Conservation (phyloP, 2,888 invertebrate genomes). For the Drosophila anomalata region DNA sequence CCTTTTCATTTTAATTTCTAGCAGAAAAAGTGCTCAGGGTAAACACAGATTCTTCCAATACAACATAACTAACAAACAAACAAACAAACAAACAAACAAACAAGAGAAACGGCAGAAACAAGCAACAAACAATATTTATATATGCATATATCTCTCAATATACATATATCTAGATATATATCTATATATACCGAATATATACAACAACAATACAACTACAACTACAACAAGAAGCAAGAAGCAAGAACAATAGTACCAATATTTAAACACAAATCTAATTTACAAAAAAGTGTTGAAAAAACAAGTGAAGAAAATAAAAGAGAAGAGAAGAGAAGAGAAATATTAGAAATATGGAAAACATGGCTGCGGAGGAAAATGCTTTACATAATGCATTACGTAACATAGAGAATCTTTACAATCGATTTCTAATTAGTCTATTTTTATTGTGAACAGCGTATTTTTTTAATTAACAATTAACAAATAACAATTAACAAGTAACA, state of each 20-base stretch:
- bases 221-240: slow-evolving; percentile 34
- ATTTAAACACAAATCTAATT: slow-evolving; percentile 51
- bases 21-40: slow-evolving; percentile 84
- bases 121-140: slow-evolving; percentile 67
- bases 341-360: slow-evolving; percentile 40
- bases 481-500: slow-evolving; percentile 22
- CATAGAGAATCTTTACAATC: slow-evolving; percentile 47
- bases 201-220: slow-evolving; percentile 36
- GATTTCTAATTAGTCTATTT: slow-evolving; percentile 52
- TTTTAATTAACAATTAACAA: slow-evolving; percentile 53
- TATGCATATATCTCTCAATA: slow-evolving; percentile 52
- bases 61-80: slow-evolving; percentile 60
- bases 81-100: slow-evolving; percentile 29
- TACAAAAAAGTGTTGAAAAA: slow-evolving; percentile 46
- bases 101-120: slow-evolving; percentile 52
- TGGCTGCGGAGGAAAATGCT: slow-evolving; percentile 34
- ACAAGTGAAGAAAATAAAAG: neutral
- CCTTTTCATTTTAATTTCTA: slow-evolving; percentile 46
- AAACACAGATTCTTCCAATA: slow-evolving; percentile 84
- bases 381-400: slow-evolving; percentile 26
- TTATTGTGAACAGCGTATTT: slow-evolving; percentile 62
- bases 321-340: neutral
- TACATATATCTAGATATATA: slow-evolving; percentile 37
- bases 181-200: slow-evolving; percentile 8
- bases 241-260: slow-evolving; percentile 72